Conservation (phyloP, 2,113 vertebrate species). For the Myiopsitta monachus region DNA sequence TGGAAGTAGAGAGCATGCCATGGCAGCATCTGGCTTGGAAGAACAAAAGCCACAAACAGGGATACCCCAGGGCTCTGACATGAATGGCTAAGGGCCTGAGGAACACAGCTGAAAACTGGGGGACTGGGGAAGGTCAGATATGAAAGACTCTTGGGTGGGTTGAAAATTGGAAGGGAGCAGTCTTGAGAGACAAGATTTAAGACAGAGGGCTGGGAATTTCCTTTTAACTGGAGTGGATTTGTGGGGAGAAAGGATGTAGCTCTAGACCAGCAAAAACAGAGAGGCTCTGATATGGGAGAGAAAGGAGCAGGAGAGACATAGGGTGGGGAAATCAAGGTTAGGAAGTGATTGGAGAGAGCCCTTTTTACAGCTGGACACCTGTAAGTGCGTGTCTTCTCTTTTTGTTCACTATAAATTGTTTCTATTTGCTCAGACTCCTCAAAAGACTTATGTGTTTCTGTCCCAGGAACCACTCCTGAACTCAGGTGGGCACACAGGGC, state of each 20-base stretch:
- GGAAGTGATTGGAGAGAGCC: background rate
- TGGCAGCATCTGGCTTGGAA: background rate
- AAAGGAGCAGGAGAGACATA: background rate
- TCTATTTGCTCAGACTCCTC: background rate
- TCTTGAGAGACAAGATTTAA: background rate
- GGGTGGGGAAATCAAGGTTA: background rate
- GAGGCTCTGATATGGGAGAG: background rate
- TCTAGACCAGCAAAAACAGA: background rate
- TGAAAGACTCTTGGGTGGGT: background rate
- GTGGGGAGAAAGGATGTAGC: background rate
- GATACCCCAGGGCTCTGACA: background rate
- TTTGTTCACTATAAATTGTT: background rate
- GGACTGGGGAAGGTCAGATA: background rate
- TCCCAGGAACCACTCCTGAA: background rate
- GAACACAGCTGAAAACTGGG: background rate
- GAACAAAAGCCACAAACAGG: background rate
- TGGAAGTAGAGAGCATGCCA: background rate
- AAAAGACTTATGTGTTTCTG: background rate
- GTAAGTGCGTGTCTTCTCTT: accelerated
- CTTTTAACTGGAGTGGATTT: background rate
- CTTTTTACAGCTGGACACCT: background rate
- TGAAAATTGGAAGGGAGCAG: background rate
- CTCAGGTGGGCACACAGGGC: background rate
- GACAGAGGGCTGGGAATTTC: background rate
- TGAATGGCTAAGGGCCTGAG: background rate